These are phyloP conservation scores for Anabacerthia variegaticeps DNA, from an alignment of 2,797 vertebrate genomes.

Conservation along the genomic window DNA sequence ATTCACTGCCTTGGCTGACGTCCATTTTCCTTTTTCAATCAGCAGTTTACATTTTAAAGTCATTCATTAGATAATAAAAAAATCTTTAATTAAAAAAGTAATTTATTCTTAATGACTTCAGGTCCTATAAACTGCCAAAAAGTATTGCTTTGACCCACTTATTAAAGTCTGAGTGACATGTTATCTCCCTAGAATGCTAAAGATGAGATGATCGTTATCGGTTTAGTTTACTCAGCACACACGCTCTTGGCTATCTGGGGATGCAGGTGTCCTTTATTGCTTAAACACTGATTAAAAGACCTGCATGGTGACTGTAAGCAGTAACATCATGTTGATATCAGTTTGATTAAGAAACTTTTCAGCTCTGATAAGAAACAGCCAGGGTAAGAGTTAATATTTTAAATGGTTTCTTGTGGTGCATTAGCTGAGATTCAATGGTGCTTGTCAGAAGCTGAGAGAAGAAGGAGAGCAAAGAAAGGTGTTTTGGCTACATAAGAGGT, in stretches of 20 bases:
- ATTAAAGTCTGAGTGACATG: not conserved
- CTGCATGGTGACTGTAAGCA: not conserved
- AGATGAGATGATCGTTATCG: not conserved
- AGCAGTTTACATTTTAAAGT: conserved; percentile 58
- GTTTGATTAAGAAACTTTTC: not conserved
- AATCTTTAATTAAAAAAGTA: conserved; percentile 62
- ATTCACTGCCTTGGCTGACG: conserved; percentile 6
- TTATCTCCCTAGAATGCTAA: not conserved
- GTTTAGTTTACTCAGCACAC: conserved; percentile 6
- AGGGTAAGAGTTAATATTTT: not conserved
- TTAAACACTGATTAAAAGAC: not conserved
- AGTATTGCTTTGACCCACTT: not conserved
- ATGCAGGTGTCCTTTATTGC: not conserved
- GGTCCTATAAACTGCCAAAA: conserved; percentile 1
- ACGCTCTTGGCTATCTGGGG: not conserved
- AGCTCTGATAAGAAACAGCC: not conserved
- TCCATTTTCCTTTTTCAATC: conserved; percentile 44
- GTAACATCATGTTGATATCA: not conserved
- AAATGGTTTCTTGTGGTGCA: not conserved
- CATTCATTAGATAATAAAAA: conserved; percentile 47
- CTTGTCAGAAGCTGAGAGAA: not conserved
- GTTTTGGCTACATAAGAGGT: not conserved
- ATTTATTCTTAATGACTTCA: conserved; percentile 42
- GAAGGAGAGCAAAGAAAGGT: not conserved
- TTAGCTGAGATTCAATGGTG: not conserved